Base-by-base conservation (phyloP, 2,888 invertebrate genomes). In the Brenthis ino region DNA sequence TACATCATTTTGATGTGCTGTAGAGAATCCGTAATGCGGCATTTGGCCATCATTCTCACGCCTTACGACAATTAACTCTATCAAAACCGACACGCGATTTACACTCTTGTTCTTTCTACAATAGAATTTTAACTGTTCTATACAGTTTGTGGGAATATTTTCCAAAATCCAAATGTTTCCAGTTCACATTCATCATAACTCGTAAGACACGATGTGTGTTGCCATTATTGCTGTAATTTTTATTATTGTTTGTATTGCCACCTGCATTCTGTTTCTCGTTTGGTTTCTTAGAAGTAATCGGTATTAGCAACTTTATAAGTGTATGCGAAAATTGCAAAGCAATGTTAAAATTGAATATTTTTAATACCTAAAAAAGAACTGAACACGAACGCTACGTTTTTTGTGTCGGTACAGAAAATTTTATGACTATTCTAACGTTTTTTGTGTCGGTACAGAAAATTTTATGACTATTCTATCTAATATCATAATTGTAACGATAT, bases 21-120 rank as follows among this genome's bases (percentile, higher is more conserved):
- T 85, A 81, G 83, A 85, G 83, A 86, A 87, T 86, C 81, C 80
- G 79, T 84, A 85, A 86, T 84, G 83, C 79, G 79, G 78, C 75
- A 80, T 82, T 82, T 79, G 75, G 77, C 77, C 74, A 75, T 73
- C 79, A 80, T 86, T 86, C 86, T 85, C 86, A 85, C 85, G 81
- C 79, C 80, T 81, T 74, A 74, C 76, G 73, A 70, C 71, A 64
- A 67, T 71, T 61, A 66, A 69, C 69, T 57, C 56, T 60, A 47
- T 64, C 54, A 13, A 65, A 51, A 55, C 51, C 8, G 28, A 28
- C 65, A 66, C 43, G 37, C 58, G 28, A 65, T 33, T 65, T 65
- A 51, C 67, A 58, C 14, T 65, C 64, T 68, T 69, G 60, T 64
- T 24, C 12, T 6, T 33, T 12, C 3, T 14, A 0, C 6, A 16